phyloP scores from a whole-genome alignment of 2,113 vertebrate species.

The Xenus cinereus region DNA sequence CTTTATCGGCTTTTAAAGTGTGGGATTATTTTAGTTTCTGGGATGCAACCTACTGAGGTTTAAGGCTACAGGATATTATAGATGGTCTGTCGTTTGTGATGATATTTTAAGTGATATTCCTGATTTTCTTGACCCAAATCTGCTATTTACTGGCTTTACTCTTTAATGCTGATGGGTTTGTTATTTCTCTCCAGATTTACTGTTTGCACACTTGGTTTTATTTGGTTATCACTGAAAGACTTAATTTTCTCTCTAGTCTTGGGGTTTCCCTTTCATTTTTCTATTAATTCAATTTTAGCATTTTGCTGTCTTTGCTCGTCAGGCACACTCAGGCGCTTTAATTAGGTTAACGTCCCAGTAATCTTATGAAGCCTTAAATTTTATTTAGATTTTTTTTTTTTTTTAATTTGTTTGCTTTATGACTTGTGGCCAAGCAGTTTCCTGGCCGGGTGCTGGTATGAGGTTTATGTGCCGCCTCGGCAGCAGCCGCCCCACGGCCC shows the following conservation, averaged over 20 bases:
- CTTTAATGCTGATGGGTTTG: not conserved
- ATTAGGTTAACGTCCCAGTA: not conserved
- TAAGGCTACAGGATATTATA: not conserved
- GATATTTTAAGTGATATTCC: not conserved
- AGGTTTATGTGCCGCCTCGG: not conserved
- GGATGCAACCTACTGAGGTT: not conserved
- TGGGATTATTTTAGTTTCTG: not conserved
- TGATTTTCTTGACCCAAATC: not conserved
- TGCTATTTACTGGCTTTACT: not conserved
- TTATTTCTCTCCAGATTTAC: not conserved
- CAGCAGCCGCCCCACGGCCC: not conserved
- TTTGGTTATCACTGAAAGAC: slow-evolving; percentile 3
- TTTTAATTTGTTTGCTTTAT: not conserved
- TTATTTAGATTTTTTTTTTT: not conserved
- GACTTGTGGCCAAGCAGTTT: slow-evolving; percentile 13
- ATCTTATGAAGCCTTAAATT: not conserved
- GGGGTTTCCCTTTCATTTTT: slow-evolving; percentile 9
- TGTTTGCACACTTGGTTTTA: slow-evolving; percentile 32
- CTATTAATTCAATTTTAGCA: not conserved
- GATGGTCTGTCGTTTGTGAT: not conserved
- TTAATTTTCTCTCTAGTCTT: not conserved
- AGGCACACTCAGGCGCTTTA: not conserved
- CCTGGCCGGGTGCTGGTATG: not conserved
- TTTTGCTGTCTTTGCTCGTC: not conserved
- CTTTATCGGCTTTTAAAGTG: not conserved